phyloP scores from a whole-genome alignment of 2,797 vertebrate species.

The Microctenopoma lineatum region DNA sequence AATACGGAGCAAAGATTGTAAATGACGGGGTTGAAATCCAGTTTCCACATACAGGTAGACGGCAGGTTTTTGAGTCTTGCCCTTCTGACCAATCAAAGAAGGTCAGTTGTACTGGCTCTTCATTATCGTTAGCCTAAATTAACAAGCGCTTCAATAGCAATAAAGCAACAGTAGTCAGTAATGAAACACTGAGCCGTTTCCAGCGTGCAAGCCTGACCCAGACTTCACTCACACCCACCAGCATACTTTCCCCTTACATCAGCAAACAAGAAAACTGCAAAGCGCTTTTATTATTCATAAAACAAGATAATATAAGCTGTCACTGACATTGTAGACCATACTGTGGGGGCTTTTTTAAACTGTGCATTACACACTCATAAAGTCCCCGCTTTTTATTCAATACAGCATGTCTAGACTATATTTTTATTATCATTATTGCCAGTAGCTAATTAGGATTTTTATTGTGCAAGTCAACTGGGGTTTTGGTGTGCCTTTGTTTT shows the following conservation, averaged over 20 bases:
- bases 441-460: conserved; percentile 83
- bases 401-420: conserved; percentile 82
- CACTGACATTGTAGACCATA: conserved; percentile 65
- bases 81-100: background rate
- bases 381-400: conserved; percentile 78
- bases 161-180: conserved; percentile 68
- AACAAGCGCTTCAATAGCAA: conserved; percentile 76
- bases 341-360: conserved; percentile 60
- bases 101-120: conserved; percentile 39
- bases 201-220: conserved; percentile 68
- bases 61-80: no score
- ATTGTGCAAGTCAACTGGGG: conserved; percentile 76
- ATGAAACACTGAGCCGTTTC: conserved; percentile 76
- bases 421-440: conserved; percentile 84
- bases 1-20: conserved; percentile 15
- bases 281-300: conserved; percentile 80
- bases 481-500: conserved; percentile 79
- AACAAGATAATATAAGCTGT: conserved; percentile 75
- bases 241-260: conserved; percentile 77
- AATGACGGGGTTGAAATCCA: conserved; percentile 21
- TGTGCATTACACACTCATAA: conserved; percentile 74
- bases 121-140: conserved; percentile 72
- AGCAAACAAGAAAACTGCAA: conserved; percentile 77
- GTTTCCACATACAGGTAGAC: conserved; percentile 11
- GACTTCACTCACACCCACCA: conserved; percentile 74